Evolutionary conservation across 2,888 invertebrate genomes (phyloP).

Genomic region (Mechanitis messenoides): DNA sequence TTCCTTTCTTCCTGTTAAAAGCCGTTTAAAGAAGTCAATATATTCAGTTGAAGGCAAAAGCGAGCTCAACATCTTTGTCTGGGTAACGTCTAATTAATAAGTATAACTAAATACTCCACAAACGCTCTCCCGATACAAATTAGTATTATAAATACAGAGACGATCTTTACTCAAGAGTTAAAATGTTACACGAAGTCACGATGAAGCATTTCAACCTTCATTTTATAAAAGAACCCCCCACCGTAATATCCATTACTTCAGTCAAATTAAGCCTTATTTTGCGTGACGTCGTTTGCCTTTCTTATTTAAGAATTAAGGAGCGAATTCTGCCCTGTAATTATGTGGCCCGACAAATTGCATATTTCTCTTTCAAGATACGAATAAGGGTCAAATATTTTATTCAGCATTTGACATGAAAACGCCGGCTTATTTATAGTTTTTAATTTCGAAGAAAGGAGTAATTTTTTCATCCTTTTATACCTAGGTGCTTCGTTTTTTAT

Average conservation of each 20-base stretch:
- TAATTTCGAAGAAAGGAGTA: slow-evolving; percentile 14
- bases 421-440: slow-evolving; percentile 14
- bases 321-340: slow-evolving; percentile 42
- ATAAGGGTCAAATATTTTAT: slow-evolving; percentile 28
- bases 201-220: slow-evolving; percentile 41
- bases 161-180: neutral
- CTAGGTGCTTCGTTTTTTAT: neutral
- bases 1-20: too few species aligned
- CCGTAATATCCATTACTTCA: slow-evolving; percentile 56
- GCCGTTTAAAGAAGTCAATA: too few species aligned
- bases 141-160: neutral
- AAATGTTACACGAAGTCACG: slow-evolving; percentile 9
- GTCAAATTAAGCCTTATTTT: slow-evolving; percentile 63
- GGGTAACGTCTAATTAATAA: too few species aligned
- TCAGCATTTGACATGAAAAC: slow-evolving; percentile 21
- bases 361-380: slow-evolving; percentile 35
- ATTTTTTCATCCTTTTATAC: slow-evolving; percentile 14
- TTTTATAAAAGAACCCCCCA: slow-evolving; percentile 45
- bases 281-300: slow-evolving; percentile 61
- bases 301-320: slow-evolving; percentile 53
- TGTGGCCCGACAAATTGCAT: slow-evolving; percentile 46
- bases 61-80: too few species aligned
- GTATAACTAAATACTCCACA: too few species aligned
- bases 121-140: too few species aligned
- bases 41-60: too few species aligned